A percentile compares a stretch with the other conserved stretches of the same genome.
These are phyloP conservation scores for Sisor rabdophorus DNA, from an alignment of 2,113 vertebrate species.

Conservation along the genomic window DNA sequence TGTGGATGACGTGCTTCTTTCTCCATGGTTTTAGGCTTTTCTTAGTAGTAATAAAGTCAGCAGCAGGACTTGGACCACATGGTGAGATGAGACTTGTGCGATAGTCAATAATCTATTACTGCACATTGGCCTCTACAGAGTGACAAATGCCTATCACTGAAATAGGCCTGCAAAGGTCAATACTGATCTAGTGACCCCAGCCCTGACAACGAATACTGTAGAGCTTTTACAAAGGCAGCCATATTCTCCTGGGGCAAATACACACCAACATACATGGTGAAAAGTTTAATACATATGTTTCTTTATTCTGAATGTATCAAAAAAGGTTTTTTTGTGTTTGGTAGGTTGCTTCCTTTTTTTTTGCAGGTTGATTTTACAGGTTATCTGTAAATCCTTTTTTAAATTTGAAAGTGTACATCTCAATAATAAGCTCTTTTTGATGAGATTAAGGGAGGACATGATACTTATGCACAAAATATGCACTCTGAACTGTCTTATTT, in stretches of 20 bases:
- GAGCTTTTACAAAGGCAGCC: slow-evolving; percentile 47
- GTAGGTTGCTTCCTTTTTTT: background rate
- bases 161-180: slow-evolving; percentile 71
- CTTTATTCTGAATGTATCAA: background rate
- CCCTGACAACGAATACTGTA: slow-evolving; percentile 52
- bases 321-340: background rate
- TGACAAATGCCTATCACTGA: slow-evolving; percentile 78
- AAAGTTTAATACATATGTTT: slow-evolving; percentile 19
- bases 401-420: background rate
- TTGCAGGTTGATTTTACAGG: background rate
- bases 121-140: slow-evolving; percentile 65
- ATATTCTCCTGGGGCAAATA: slow-evolving; percentile 35
- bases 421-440: background rate
- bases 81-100: slow-evolving; percentile 67
- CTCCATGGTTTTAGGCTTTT: slow-evolving; percentile 47
- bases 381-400: background rate
- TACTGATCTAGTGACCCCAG: slow-evolving; percentile 65
- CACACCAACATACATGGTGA: slow-evolving; percentile 19
- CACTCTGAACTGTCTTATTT: background rate
- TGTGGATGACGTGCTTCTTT: slow-evolving; percentile 49
- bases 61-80: slow-evolving; percentile 53
- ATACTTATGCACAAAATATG: background rate
- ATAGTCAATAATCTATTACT: slow-evolving; percentile 80
- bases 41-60: slow-evolving; percentile 53
- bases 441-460: background rate